These are phyloP conservation scores for Stenopsyche tienmushanensis DNA, from an alignment of 1,140 invertebrate genomes.

Conservation along the genomic window DNA sequence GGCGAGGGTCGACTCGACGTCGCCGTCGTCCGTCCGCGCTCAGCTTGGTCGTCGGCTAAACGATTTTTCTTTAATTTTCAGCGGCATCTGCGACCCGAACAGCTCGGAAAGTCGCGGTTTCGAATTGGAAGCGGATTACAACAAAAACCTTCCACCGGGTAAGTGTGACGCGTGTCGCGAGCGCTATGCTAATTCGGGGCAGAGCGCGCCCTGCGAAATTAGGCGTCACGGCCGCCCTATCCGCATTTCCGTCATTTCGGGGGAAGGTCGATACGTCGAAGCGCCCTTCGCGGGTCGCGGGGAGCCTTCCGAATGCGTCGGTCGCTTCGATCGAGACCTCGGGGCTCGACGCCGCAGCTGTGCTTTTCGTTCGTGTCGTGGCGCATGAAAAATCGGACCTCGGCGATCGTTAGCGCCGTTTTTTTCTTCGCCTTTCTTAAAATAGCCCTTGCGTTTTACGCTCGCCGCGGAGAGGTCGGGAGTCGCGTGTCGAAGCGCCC, in stretches of 20 bases:
- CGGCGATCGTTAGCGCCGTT: background rate
- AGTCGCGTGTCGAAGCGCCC: too few relatives aligned
- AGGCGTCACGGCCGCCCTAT: constrained; percentile 6
- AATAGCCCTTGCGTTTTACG: too few relatives aligned
- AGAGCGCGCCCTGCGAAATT: too few relatives aligned
- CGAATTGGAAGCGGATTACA: constrained; percentile 32
- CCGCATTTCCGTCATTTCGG: constrained; percentile 19
- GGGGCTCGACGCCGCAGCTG: too few relatives aligned
- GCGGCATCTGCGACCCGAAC: constrained; percentile 30
- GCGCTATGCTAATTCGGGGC: too few relatives aligned
- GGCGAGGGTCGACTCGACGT: background rate
- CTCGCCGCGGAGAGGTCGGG: too few relatives aligned
- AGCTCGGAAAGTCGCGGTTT: constrained; percentile 32
- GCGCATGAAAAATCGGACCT: background rate
- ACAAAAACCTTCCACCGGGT: constrained; percentile 38
- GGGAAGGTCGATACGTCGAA: background rate
- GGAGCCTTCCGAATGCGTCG: background rate
- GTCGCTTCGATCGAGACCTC: background rate
- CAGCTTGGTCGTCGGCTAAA: too few relatives aligned
- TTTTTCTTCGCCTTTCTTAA: too few relatives aligned
- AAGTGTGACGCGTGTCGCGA: too few relatives aligned
- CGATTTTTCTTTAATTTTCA: constrained; percentile 30
- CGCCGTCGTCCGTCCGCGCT: background rate
- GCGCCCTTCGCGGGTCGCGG: background rate
- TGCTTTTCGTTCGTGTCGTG: background rate